phyloP scores from a whole-genome alignment of 1,140 invertebrate genomes.

The Hyposmocoma kahamanoa region DNA sequence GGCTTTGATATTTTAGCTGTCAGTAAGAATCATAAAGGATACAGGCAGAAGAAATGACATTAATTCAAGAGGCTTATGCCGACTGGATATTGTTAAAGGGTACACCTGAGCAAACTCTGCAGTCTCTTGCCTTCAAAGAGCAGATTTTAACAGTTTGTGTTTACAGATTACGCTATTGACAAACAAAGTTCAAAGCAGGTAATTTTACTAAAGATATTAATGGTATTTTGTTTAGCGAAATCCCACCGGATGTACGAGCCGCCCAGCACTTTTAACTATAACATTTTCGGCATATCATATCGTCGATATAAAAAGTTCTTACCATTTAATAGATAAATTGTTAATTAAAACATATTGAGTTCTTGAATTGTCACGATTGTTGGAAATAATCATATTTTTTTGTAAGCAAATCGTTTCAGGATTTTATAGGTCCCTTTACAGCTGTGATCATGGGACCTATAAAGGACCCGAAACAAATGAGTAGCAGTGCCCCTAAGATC shows the following conservation, averaged over 20 bases:
- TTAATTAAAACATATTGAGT: too few relatives aligned
- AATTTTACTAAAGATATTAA: conserved; percentile 45
- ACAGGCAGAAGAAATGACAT: conserved; percentile 11
- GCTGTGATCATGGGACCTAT: too few relatives aligned
- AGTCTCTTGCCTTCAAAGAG: conserved; percentile 31
- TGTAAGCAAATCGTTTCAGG: too few relatives aligned
- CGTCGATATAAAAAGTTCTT: too few relatives aligned
- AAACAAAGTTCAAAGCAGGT: conserved; percentile 51
- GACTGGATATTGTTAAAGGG: conserved; percentile 23
- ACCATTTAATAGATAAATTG: too few relatives aligned
- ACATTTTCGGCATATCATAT: too few relatives aligned
- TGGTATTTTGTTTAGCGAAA: conserved; percentile 20
- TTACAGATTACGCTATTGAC: conserved; percentile 55
- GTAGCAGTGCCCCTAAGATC: too few relatives aligned
- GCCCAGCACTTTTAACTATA: too few relatives aligned
- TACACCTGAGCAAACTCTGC: conserved; percentile 56
- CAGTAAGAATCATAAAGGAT: conserved; percentile 11
- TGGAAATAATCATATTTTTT: too few relatives aligned
- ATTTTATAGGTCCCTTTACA: too few relatives aligned
- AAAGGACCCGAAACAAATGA: too few relatives aligned
- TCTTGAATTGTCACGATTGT: too few relatives aligned
- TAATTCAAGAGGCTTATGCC: conserved; percentile 23
- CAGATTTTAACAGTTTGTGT: conserved; percentile 61
- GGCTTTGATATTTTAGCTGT: conserved; percentile 6
- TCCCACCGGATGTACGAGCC: conserved; percentile 16